phyloP scores from a whole-genome alignment of 2,888 invertebrate species.

The Balanococcus diminutus region DNA sequence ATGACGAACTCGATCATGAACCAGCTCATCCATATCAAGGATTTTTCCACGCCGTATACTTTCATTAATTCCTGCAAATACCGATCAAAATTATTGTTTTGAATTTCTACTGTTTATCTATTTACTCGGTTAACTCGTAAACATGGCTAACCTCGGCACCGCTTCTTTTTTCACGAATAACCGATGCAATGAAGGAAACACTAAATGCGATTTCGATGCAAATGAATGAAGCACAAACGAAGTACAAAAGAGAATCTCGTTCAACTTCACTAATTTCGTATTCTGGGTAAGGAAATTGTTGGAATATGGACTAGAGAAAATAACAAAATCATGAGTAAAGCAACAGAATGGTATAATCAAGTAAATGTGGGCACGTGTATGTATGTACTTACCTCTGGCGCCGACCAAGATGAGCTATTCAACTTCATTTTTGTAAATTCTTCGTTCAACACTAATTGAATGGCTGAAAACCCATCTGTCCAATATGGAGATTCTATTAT shows the following conservation, averaged over 20 bases:
- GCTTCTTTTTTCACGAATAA: neutral
- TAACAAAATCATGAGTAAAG: too few species aligned
- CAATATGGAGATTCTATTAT: neutral
- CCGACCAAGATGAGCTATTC: neutral
- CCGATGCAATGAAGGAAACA: neutral
- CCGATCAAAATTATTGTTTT: neutral
- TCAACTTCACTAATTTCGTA: neutral
- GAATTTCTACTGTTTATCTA: neutral
- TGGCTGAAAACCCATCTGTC: neutral
- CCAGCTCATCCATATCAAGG: neutral
- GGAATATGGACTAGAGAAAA: neutral
- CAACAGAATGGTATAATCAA: neutral
- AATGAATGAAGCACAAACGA: neutral
- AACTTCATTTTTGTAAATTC: neutral
- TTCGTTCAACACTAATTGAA: neutral
- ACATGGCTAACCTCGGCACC: neutral
- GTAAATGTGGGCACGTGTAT: too few species aligned
- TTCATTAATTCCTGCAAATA: neutral
- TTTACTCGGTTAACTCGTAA: too few species aligned
- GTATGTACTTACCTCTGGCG: neutral
- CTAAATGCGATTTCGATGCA: neutral
- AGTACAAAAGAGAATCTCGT: neutral
- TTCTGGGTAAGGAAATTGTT: neutral
- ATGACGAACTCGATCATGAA: neutral
- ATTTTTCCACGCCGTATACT: neutral